A percentile compares a stretch with the other conserved stretches of the same genome.
These are phyloP conservation scores for Benthochromis sp. DNA, from an alignment of 2,113 vertebrate genomes.

Conservation along the genomic window DNA sequence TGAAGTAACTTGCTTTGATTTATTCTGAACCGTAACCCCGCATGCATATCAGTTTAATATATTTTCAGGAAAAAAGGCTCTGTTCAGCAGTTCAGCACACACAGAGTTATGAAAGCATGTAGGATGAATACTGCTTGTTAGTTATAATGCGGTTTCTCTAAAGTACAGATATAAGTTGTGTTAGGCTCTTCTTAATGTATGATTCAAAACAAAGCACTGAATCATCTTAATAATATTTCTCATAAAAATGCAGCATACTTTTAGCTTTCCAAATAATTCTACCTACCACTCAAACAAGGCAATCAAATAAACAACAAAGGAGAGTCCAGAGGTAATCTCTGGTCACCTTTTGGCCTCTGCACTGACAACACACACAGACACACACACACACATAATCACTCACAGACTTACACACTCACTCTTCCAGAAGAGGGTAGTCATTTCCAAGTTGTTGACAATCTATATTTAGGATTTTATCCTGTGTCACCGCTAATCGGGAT, in stretches of 20 bases:
- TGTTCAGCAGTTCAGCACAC: background rate
- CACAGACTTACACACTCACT: slow-evolving; percentile 27
- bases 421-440: slow-evolving; percentile 15
- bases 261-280: background rate
- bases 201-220: background rate
- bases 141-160: background rate
- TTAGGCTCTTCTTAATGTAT: background rate
- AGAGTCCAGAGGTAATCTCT: slow-evolving; percentile 31
- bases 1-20: background rate
- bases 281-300: background rate
- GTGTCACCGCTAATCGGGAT: slow-evolving; percentile 7
- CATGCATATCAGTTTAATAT: background rate
- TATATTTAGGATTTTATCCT: slow-evolving; percentile 45
- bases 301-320: slow-evolving; percentile 23
- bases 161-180: background rate
- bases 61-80: background rate
- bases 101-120: background rate
- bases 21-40: background rate
- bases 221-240: background rate
- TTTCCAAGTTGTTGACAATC: slow-evolving; percentile 39
- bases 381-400: slow-evolving; percentile 14
- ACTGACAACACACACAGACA: background rate
- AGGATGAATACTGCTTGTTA: background rate
- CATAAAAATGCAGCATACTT: background rate
- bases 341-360: slow-evolving; percentile 23